Base-by-base conservation (phyloP, 2,113 vertebrate species). In the Eretmochelys imbricata region DNA sequence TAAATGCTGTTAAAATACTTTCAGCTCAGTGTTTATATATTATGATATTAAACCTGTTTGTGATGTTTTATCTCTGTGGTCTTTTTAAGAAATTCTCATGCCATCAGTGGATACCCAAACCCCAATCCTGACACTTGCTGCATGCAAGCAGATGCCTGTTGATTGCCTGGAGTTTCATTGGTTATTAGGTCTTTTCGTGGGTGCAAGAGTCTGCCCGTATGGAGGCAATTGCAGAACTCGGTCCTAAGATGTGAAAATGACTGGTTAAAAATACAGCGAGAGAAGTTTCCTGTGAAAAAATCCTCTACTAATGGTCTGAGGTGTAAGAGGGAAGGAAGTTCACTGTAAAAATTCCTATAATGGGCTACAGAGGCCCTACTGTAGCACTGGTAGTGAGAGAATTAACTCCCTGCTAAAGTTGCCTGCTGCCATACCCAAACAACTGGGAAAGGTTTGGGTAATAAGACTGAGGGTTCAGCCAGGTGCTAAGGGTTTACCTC, bases 21-120 rank as follows among this genome's bases (percentile, higher is more conserved):
- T 86, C 90, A 95, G 72, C 83, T 95, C 20, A 48, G 72, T 86
- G 89, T 95, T 96, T 84, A 93, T 72, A 72, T 95, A 91, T 72
- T 94, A 96, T 95, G 95, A 95, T 90, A 96, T 96, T 96, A 96
- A 85, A 25, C 87, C 90, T 96, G 93, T 96, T 97, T 96, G 92
- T 97, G 93, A 93, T 93, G 85, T 57, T 95, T 94, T 83, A 92
- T 97, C 89, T 96, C 96, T 92, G 94, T 96, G 89, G 89, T 72
- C 76, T n/a, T 96, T 97, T 97, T 84, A 95, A 87, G 85, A 84
- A 82, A 93, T 95, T 93, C 90, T 94, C 80, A 46, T 57, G 88
- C 55, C 35, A 16, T 11, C 31, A n/a, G 14, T n/a, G 31, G 62
- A 65, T 17, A 31, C 27, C 29, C 31, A 65, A 65, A 29, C 27